A percentile compares a stretch with the other conserved stretches of the same genome.
phyloP scores from a whole-genome alignment of 1,140 invertebrate species.

The Microplitis demolitor region DNA sequence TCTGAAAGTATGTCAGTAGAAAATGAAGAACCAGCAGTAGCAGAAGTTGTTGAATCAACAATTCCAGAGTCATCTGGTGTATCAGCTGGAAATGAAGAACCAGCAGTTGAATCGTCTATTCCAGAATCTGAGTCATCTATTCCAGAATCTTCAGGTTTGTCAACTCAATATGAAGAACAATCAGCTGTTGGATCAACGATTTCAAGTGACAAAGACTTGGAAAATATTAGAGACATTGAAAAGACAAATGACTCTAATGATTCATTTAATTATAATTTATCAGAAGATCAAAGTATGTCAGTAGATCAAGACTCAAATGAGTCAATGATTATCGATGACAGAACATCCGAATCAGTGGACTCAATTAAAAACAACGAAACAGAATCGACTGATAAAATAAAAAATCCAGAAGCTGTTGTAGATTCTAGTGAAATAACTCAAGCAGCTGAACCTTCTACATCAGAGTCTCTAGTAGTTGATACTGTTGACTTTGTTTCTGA shows the following conservation, averaged over 20 bases:
- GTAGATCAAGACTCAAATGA: conserved; percentile 42
- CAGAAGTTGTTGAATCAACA: no score
- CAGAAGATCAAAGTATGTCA: conserved; percentile 25
- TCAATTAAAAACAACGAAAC: conserved; percentile 18
- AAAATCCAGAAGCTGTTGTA: neutral
- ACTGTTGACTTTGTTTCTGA: no score
- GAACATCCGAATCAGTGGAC: conserved; percentile 29
- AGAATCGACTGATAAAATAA: neutral
- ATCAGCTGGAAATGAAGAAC: no score
- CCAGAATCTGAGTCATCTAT: no score
- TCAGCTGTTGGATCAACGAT: neutral
- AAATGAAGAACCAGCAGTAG: no score
- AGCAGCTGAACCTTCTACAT: no score
- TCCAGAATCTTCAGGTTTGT: no score
- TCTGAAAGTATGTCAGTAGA: no score
- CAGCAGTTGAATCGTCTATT: no score
- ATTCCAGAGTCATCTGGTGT: no score
- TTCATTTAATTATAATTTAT: conserved; percentile 17
- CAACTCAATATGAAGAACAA: no score
- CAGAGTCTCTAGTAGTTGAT: no score
- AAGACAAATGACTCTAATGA: conserved; percentile 5
- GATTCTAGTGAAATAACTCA: neutral
- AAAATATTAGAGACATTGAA: neutral
- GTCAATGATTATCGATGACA: conserved; percentile 39
- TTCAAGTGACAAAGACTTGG: conserved; percentile 4